Conservation (phyloP, 2,113 vertebrate species). For the Reinhardtius hippoglossoides region DNA sequence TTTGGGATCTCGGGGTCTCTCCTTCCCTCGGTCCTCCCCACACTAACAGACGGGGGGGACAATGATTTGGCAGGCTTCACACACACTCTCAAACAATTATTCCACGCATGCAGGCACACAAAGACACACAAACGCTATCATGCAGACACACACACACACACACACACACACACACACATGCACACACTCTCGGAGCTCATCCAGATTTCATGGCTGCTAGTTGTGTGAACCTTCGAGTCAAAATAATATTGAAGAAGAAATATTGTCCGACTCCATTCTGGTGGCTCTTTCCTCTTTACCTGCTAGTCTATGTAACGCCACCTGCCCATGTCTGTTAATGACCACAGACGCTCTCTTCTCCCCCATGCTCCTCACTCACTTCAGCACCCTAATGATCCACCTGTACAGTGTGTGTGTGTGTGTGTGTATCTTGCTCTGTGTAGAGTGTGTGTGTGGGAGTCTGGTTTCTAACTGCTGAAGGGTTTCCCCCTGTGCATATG, state of each 20-base stretch:
- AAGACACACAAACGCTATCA: conserved; percentile 23
- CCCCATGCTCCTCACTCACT: conserved; percentile 52
- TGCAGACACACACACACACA: not conserved
- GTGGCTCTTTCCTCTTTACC: conserved; percentile 10
- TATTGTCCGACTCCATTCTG: conserved; percentile 31
- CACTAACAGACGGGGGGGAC: conserved; percentile 43
- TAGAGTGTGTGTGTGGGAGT: conserved; percentile 16
- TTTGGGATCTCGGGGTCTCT: conserved; percentile 59
- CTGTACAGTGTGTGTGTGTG: conserved; percentile 26
- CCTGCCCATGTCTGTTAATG: conserved; percentile 63
- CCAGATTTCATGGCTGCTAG: conserved; percentile 44
- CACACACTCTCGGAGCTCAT: conserved; percentile 29
- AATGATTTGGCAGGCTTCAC: conserved; percentile 62
- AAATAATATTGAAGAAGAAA: conserved; percentile 40
- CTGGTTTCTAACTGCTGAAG: conserved; percentile 24
- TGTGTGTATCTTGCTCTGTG: conserved; percentile 12
- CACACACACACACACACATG: conserved; percentile 22
- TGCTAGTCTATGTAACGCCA: conserved; percentile 36
- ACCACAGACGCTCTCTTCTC: conserved; percentile 43
- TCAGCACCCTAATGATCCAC: conserved; percentile 70
- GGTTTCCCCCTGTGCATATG: conserved; percentile 38
- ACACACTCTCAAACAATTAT: conserved; percentile 48
- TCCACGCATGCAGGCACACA: conserved; percentile 9
- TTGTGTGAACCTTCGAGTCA: conserved; percentile 18
- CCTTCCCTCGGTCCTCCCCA: conserved; percentile 40